Conservation (phyloP, 2,888 invertebrate genomes). For the Tetragonisca angustula region DNA sequence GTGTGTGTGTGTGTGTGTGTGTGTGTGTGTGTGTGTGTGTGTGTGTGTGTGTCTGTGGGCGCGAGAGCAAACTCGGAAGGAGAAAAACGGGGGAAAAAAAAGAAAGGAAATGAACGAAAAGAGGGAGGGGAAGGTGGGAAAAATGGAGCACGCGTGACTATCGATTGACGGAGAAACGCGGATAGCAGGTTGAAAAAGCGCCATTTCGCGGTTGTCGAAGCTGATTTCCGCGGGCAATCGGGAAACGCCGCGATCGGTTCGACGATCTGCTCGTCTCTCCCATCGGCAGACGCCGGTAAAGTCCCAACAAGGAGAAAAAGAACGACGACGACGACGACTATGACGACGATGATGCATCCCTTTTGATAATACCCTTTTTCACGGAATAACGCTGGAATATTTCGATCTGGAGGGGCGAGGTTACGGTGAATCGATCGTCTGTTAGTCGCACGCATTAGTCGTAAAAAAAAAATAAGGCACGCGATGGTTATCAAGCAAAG, state of each 20-base stretch:
- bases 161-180: constrained; percentile 21
- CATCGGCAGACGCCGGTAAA: constrained; percentile 23
- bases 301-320: constrained; percentile 2
- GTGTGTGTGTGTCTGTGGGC: too few species aligned
- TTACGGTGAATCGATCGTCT: constrained; percentile 61
- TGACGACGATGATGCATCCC: constrained; percentile 37
- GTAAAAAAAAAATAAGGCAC: constrained; percentile 33
- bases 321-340: constrained; percentile 23
- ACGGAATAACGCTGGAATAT: constrained; percentile 39
- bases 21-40: too few species aligned
- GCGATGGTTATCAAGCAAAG: constrained; percentile 42
- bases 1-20: too few species aligned
- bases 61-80: too few species aligned
- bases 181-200: constrained; percentile 5
- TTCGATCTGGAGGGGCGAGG: constrained; percentile 39
- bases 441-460: constrained; percentile 49
- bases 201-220: constrained; percentile 22
- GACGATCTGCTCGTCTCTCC: constrained; percentile 29
- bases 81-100: neutral
- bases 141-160: neutral
- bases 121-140: neutral
- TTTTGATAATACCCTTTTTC: constrained; percentile 53
- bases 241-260: constrained; percentile 25
- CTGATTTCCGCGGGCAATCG: constrained; percentile 2
- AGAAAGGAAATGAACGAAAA: neutral